Evolutionary conservation across 2,113 vertebrate species (phyloP).

Genomic region (Copsychus sechellarum): DNA sequence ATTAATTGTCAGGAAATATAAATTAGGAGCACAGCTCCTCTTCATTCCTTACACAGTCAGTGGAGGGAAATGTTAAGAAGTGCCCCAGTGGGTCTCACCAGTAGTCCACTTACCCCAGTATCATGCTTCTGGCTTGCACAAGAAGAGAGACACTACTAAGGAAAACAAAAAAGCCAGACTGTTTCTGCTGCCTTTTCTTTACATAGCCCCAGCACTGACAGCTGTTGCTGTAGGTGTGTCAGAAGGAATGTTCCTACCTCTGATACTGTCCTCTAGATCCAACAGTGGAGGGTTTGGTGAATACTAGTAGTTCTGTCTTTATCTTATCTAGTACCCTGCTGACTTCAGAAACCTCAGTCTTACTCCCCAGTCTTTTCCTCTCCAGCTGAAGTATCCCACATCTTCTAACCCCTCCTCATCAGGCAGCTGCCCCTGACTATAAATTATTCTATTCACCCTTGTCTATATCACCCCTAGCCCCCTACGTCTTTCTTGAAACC

Average conservation of each 20-base stretch:
- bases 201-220: rapidly evolving
- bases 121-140: not conserved
- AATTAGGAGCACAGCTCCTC: not conserved
- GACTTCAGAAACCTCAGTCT: not conserved
- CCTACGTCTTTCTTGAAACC: not conserved
- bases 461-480: not conserved
- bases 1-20: not conserved
- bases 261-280: not conserved
- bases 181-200: not conserved
- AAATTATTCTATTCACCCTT: not conserved
- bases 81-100: not conserved
- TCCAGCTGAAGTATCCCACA: not conserved
- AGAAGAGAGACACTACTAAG: not conserved
- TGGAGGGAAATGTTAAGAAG: not conserved
- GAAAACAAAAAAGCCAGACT: not conserved
- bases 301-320: not conserved
- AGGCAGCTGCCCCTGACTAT: not conserved
- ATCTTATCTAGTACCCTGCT: not conserved
- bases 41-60: not conserved
- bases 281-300: not conserved
- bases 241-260: not conserved
- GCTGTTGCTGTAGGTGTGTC: not conserved
- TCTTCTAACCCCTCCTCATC: not conserved
- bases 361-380: not conserved
- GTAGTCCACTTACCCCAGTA: not conserved